A percentile compares a stretch with the other conserved stretches of the same genome.
phyloP scores from a whole-genome alignment of 2,797 vertebrate genomes.

The Neosilurus hyrtlii region DNA sequence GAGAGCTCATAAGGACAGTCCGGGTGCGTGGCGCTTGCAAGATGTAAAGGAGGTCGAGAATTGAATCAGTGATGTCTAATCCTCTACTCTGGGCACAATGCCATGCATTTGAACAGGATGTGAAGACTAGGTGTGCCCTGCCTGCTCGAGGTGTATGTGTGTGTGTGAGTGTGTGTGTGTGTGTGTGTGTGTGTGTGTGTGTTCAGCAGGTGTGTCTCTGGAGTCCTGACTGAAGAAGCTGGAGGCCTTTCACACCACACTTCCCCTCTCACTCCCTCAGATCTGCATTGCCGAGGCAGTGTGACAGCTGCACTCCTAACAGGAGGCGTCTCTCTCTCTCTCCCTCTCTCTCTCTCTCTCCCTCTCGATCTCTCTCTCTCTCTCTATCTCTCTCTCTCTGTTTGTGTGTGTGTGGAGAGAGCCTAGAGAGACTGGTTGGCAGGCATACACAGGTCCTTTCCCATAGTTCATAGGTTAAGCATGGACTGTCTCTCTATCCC shows the following conservation, averaged over 20 bases:
- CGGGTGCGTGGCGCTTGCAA: not conserved
- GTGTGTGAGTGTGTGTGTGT: slow-evolving; percentile 40
- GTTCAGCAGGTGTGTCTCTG: slow-evolving; percentile 44
- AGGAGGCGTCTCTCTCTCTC: slow-evolving; percentile 8
- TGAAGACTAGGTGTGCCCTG: slow-evolving; percentile 38
- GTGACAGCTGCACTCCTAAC: slow-evolving; percentile 52
- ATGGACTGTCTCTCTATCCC: slow-evolving; percentile 51
- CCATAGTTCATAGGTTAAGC: slow-evolving; percentile 35
- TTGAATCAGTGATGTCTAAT: slow-evolving; percentile 19
- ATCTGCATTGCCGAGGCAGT: slow-evolving; percentile 35
- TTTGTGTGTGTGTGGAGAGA: slow-evolving; percentile 21
- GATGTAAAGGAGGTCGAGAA: slow-evolving; percentile 9
- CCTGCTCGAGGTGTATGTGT: slow-evolving; percentile 9
- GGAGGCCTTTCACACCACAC: slow-evolving; percentile 48
- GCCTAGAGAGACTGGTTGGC: slow-evolving; percentile 44
- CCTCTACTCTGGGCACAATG: slow-evolving; percentile 16
- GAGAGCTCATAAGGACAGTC: not conserved
- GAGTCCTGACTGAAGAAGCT: slow-evolving; percentile 46
- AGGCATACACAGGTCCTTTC: slow-evolving; percentile 34
- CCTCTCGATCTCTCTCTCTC: not conserved
- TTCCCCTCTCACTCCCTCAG: slow-evolving; percentile 49
- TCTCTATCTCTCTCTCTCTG: not conserved
- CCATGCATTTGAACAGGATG: slow-evolving; percentile 36
- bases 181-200: slow-evolving; percentile 35
- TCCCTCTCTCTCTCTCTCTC: not conserved